These are phyloP conservation scores for Allolobophora icterica DNA, from an alignment of 2,888 invertebrate genomes.

Conservation along the genomic window DNA sequence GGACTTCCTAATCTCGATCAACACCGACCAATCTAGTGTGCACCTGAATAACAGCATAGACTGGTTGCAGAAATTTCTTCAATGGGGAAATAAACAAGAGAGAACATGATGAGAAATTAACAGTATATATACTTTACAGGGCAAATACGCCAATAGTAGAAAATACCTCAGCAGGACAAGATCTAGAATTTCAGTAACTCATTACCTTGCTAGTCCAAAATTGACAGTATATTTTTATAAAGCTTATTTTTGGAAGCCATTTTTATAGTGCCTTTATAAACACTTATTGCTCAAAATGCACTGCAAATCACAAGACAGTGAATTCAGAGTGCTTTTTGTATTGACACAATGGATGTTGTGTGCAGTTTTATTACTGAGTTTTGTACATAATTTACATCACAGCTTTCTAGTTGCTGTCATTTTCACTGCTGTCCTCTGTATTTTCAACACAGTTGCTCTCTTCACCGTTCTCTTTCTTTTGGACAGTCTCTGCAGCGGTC, in stretches of 20 bases:
- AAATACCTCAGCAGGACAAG: neutral
- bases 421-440: neutral
- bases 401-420: constrained; percentile 17
- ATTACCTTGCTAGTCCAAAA: neutral
- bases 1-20: constrained; percentile 18
- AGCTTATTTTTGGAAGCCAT: neutral
- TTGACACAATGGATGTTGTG: neutral
- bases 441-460: neutral
- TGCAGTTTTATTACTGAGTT: neutral
- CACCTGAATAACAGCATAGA: neutral
- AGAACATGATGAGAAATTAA: neutral
- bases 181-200: neutral
- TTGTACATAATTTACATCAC: neutral
- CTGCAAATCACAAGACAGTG: neutral
- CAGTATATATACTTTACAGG: neutral
- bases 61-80: neutral
- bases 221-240: neutral
- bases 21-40: neutral
- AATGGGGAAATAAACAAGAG: constrained; percentile 3
- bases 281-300: neutral
- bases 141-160: neutral
- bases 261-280: neutral
- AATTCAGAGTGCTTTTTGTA: neutral
- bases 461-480: neutral
- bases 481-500: neutral